phyloP scores from a whole-genome alignment of 2,113 vertebrate genomes.

The Psammodynastes pulverulentus region DNA sequence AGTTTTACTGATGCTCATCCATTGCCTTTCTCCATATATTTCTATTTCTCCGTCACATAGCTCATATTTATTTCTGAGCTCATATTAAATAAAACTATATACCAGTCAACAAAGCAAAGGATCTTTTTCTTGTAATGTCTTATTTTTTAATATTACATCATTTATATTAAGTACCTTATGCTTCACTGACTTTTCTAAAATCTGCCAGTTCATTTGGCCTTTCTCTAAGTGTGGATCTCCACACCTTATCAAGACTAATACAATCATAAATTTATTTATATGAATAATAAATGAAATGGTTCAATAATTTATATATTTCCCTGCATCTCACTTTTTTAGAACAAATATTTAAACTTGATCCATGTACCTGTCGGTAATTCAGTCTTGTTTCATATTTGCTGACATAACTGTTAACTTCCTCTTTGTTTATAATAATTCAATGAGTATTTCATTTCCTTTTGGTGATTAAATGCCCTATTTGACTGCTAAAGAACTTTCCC shows the following conservation, averaged over 20 bases:
- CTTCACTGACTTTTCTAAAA: not conserved
- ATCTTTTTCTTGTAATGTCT: not conserved
- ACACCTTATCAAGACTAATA: not conserved
- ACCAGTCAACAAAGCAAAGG: not conserved
- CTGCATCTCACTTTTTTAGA: not conserved
- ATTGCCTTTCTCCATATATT: not conserved
- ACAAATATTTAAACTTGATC: not conserved
- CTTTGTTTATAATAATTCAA: not conserved
- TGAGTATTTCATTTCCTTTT: not conserved
- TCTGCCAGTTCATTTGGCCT: not conserved
- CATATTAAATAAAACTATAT: not conserved
- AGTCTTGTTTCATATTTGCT: not conserved
- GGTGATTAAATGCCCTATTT: not conserved
- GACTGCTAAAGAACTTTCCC: not conserved
- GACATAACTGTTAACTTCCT: not conserved
- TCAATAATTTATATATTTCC: not conserved
- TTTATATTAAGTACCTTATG: not conserved
- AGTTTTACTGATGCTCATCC: conserved; percentile 23
- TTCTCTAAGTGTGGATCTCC: not conserved
- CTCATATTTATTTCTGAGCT: not conserved
- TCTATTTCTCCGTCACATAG: not conserved
- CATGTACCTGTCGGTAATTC: not conserved
- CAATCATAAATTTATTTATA: not conserved
- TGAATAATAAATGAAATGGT: not conserved
- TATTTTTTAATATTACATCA: not conserved